A percentile compares a stretch with the other conserved stretches of the same genome.
phyloP scores from a whole-genome alignment of 2,113 vertebrate genomes.

The Mixornis gularis region DNA sequence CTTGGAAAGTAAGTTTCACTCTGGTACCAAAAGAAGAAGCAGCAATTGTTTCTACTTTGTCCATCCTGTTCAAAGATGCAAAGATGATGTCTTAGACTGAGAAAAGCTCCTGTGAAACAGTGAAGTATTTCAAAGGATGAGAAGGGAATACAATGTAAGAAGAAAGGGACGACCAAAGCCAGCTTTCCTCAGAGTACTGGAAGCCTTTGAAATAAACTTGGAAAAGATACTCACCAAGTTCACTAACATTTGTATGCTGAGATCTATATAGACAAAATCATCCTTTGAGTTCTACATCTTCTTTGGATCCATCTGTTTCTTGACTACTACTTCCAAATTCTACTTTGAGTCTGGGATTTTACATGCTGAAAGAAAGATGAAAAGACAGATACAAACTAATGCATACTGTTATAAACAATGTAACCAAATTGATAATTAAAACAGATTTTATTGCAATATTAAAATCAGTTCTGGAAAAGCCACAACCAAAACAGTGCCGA shows the following conservation, averaged over 20 bases:
- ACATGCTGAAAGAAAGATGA: slow-evolving; percentile 20
- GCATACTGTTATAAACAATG: neutral
- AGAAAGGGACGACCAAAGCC: neutral
- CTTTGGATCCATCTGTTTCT: neutral
- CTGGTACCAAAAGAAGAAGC: neutral
- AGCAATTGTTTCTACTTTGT: neutral
- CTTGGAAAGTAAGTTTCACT: neutral
- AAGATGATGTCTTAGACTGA: neutral
- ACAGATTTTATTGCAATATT: too few species aligned
- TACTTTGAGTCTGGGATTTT: neutral
- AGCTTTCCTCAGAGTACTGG: neutral
- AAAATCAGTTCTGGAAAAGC: too few species aligned
- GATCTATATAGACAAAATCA: neutral
- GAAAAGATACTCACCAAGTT: neutral
- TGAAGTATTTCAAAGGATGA: neutral
- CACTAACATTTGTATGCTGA: neutral
- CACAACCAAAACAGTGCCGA: too few species aligned
- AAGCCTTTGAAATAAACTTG: slow-evolving; percentile 11
- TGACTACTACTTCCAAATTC: neutral
- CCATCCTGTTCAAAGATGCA: neutral
- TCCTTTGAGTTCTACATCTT: neutral
- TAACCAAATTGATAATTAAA: too few species aligned
- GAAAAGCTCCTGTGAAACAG: neutral
- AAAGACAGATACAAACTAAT: neutral
- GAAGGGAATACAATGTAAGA: neutral